Percentiles rank a stretch among this genome's conserved stretches.
Evolutionary conservation across 2,888 invertebrate genomes (phyloP).

Genomic region (Mimachlamys varia): DNA sequence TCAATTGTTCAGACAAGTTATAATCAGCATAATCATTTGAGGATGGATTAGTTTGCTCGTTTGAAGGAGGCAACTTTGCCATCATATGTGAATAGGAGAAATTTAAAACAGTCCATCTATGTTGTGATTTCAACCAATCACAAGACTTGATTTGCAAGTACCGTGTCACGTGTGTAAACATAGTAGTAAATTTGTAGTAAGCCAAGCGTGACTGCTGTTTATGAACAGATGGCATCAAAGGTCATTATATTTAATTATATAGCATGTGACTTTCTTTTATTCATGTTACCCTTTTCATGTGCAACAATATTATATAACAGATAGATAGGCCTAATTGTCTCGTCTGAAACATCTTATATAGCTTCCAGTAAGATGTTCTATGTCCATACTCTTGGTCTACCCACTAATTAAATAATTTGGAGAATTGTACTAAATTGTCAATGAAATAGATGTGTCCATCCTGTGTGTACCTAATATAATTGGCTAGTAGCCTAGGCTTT

Average conservation of each 20-base stretch:
- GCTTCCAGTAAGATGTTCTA: too few species aligned
- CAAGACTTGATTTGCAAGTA: not conserved
- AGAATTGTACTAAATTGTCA: not conserved
- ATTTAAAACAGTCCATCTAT: not conserved
- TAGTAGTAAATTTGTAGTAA: conserved; percentile 2
- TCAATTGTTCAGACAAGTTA: not conserved
- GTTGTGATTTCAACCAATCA: conserved; percentile 18
- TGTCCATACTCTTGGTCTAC: too few species aligned
- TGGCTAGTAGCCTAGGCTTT: not conserved
- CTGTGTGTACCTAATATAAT: not conserved
- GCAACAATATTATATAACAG: too few species aligned
- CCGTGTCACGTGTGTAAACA: not conserved
- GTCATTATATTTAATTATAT: too few species aligned
- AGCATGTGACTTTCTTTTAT: too few species aligned
- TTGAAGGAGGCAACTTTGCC: not conserved
- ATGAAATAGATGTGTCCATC: not conserved
- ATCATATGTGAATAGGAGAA: not conserved
- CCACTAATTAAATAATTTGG: too few species aligned
- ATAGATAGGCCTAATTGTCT: too few species aligned
- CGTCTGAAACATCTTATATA: too few species aligned
- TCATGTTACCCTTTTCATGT: too few species aligned
- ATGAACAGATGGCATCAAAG: too few species aligned
- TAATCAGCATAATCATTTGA: not conserved
- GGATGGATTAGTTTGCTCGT: not conserved
- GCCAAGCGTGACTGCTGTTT: not conserved